phyloP scores from a whole-genome alignment of 1,140 invertebrate species.

The Harpegnathos saltator region DNA sequence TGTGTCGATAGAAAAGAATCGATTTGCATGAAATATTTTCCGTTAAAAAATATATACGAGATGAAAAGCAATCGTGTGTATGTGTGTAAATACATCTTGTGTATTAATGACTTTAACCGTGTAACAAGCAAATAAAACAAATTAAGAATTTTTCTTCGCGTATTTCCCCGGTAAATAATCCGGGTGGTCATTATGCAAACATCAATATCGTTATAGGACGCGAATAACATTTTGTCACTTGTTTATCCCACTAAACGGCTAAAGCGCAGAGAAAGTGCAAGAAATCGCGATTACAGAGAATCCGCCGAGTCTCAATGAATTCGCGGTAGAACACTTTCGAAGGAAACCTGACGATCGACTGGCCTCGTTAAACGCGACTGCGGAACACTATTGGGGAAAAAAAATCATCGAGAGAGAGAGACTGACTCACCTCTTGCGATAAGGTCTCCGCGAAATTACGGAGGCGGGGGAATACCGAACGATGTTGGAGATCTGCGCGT shows the following conservation, averaged over 20 bases:
- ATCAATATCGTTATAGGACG: no score
- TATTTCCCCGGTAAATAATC: no score
- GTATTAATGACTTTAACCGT: no score
- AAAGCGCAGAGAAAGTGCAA: neutral
- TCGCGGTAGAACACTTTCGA: neutral
- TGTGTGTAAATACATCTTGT: no score
- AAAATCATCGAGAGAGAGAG: neutral
- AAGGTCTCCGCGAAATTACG: neutral
- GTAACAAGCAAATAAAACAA: no score
- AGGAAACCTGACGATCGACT: neutral
- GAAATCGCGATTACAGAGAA: neutral
- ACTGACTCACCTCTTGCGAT: neutral
- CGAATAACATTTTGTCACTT: neutral
- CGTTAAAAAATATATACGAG: no score
- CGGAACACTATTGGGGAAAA: conserved; percentile 3
- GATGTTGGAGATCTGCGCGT: neutral
- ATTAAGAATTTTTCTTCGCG: no score
- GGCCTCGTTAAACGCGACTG: conserved; percentile 20
- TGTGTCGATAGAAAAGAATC: no score
- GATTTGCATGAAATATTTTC: no score
- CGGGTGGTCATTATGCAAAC: no score
- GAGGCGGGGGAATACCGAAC: neutral
- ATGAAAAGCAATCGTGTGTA: no score
- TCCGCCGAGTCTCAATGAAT: no score
- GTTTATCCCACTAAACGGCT: neutral